A percentile compares a stretch with the other conserved stretches of the same genome.
phyloP scores from a whole-genome alignment of 2,888 invertebrate genomes.

The Microchrysa polita region DNA sequence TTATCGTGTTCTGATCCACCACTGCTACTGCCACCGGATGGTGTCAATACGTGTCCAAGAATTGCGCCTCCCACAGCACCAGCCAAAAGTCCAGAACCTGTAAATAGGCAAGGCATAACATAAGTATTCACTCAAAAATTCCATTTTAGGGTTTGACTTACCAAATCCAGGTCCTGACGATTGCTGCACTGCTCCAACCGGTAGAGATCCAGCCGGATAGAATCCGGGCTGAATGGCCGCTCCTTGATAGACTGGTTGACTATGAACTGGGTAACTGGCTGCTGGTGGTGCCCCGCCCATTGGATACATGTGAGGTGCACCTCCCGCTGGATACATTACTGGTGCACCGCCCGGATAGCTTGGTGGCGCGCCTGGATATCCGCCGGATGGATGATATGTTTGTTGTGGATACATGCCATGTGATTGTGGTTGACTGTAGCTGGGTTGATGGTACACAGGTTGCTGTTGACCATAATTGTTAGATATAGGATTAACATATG shows the following conservation, averaged over 20 bases:
- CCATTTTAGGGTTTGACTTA: constrained; percentile 52
- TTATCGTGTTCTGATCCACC: constrained; percentile 54
- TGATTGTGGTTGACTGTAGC: constrained; percentile 56
- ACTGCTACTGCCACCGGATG: constrained; percentile 52
- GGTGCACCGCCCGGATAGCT: constrained; percentile 26
- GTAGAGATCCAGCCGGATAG: constrained; percentile 48
- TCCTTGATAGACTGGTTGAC: constrained; percentile 43
- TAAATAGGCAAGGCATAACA: constrained; percentile 1
- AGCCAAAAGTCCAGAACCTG: constrained; percentile 61
- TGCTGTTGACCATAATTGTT: constrained; percentile 52
- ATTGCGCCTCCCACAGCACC: constrained; percentile 62
- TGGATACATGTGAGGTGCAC: constrained; percentile 28
- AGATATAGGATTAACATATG: constrained; percentile 53
- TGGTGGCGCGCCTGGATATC: constrained; percentile 32
- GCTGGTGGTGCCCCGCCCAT: not conserved
- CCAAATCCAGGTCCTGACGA: constrained; percentile 61
- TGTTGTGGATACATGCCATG: constrained; percentile 50
- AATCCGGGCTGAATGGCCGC: constrained; percentile 45
- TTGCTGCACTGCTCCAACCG: constrained; percentile 48
- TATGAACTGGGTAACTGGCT: constrained; percentile 32
- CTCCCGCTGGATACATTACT: constrained; percentile 30
- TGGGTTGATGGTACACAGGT: constrained; percentile 56
- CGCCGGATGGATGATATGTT: constrained; percentile 45
- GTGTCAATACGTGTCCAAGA: constrained; percentile 60
- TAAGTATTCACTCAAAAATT: not conserved